phyloP scores from a whole-genome alignment of 2,113 vertebrate species.

The Trachemys scripta region DNA sequence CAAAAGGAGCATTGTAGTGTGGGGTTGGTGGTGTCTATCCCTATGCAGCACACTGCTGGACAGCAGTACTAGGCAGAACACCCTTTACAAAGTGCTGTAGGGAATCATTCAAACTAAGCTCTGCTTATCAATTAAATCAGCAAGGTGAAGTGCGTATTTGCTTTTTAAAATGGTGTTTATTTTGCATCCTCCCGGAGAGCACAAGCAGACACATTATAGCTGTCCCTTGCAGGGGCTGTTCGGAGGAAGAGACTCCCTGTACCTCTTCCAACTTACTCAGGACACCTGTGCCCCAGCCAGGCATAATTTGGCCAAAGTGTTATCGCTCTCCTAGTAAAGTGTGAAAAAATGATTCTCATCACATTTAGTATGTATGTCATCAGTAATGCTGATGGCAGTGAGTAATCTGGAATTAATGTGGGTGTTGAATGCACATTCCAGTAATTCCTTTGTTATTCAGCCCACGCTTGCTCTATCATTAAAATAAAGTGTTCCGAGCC shows the following conservation, averaged over 20 bases:
- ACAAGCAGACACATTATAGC: neutral
- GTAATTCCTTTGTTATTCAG: conserved; percentile 69
- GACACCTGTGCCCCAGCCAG: neutral
- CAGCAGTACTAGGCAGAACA: neutral
- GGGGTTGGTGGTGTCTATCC: neutral
- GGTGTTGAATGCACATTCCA: conserved; percentile 49
- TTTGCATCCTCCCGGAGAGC: neutral
- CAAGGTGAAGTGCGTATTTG: neutral
- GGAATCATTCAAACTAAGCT: no score
- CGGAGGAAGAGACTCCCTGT: neutral
- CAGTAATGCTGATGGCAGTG: conserved; percentile 21
- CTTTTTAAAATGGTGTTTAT: neutral
- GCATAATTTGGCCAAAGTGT: neutral
- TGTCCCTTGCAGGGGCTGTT: conserved; percentile 20
- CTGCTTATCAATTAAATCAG: neutral
- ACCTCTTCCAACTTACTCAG: neutral
- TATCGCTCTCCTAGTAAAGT: conserved; percentile 11
- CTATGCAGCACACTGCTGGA: neutral
- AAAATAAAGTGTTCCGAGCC: conserved; percentile 44
- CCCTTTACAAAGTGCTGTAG: neutral
- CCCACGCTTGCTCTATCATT: conserved; percentile 69
- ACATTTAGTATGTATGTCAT: conserved; percentile 16
- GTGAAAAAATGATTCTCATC: conserved; percentile 38
- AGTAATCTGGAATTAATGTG: conserved; percentile 25
- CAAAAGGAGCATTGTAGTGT: neutral